Conservation (phyloP, 64 coral and sea anemone genomes). For the Actinia equina region DNA sequence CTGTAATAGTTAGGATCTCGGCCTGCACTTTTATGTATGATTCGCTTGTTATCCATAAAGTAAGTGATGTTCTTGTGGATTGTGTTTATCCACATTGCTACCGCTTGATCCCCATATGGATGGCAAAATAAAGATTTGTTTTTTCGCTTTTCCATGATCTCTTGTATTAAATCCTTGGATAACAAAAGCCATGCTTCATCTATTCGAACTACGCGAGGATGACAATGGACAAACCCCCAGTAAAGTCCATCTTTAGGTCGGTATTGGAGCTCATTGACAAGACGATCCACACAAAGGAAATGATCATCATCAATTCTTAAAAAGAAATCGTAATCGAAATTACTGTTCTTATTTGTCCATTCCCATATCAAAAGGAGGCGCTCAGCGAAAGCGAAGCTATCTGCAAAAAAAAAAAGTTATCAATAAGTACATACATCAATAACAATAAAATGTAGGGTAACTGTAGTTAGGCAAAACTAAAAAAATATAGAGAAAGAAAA, state of each 20-base stretch:
- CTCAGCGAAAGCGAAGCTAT: constrained; percentile 77
- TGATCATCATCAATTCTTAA: constrained; percentile 96
- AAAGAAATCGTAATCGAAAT: constrained; percentile 65
- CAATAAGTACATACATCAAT: too few species aligned
- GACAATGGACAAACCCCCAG: constrained; percentile 95
- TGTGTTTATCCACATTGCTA: constrained; percentile 80
- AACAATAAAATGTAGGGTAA: too few species aligned
- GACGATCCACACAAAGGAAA: constrained; percentile 83
- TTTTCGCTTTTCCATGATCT: constrained; percentile 61
- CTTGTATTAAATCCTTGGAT: constrained; percentile 63
- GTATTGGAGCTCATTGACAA: constrained; percentile 64
- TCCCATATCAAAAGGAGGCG: constrained; percentile 77
- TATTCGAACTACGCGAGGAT: constrained; percentile 72
- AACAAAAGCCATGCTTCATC: constrained; percentile 94
- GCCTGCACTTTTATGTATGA: constrained; percentile 92
- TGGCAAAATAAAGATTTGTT: constrained; percentile 69
- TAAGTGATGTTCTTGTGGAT: constrained; percentile 85
- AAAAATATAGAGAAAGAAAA: too few species aligned
- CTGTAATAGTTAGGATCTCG: constrained; percentile 57
- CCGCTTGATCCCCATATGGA: constrained; percentile 91
- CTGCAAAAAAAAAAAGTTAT: constrained; percentile 21
- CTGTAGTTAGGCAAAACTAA: too few species aligned
- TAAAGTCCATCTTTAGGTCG: constrained; percentile 65
- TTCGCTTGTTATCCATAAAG: constrained; percentile 91
- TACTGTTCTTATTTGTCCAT: constrained; percentile 36